A percentile compares a stretch with the other conserved stretches of the same genome.
These are phyloP conservation scores for Otis tarda DNA, from an alignment of 2,113 vertebrate species.

Conservation along the genomic window DNA sequence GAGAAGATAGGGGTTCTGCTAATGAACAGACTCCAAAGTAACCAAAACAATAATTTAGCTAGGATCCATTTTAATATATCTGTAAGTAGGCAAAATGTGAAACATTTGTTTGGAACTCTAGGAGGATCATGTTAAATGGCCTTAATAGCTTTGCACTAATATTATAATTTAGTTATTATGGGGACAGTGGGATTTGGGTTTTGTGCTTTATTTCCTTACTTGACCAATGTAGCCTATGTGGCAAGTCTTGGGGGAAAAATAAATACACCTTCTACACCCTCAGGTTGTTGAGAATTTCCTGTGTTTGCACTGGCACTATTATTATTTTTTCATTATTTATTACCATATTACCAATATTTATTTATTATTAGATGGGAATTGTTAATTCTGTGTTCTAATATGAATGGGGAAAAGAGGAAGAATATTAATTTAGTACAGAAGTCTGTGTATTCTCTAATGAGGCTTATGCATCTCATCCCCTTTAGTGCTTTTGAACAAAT, in stretches of 20 bases:
- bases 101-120: neutral
- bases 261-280: neutral
- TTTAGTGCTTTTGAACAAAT: neutral
- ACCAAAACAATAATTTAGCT: neutral
- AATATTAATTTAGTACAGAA: constrained; percentile 38
- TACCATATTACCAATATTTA: no score
- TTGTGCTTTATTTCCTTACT: neutral
- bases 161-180: neutral
- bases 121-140: neutral
- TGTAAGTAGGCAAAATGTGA: neutral
- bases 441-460: constrained; percentile 26
- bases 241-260: neutral
- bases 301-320: neutral
- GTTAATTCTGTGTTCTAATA: neutral
- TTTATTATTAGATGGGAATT: neutral
- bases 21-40: neutral
- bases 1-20: neutral
- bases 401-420: neutral
- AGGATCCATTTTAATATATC: neutral
- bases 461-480: neutral
- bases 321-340: neutral
- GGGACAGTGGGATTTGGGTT: neutral
- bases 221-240: neutral
- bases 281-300: neutral
- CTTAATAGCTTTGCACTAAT: neutral